These are phyloP conservation scores for Drosophila mojavensis DNA, from an alignment of 1,140 invertebrate species.

Conservation along the genomic window DNA sequence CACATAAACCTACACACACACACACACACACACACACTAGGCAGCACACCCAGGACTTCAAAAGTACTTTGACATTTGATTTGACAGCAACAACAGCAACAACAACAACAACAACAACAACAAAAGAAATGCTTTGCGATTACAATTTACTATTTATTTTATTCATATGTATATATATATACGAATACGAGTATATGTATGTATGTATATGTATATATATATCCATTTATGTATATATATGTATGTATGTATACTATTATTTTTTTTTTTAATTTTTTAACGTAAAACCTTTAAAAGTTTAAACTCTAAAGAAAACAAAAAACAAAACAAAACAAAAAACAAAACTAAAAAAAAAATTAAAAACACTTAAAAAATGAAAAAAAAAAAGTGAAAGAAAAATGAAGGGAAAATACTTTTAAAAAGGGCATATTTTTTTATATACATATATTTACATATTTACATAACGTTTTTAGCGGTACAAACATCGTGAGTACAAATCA, in stretches of 20 bases:
- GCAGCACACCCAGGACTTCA: conserved; percentile 48
- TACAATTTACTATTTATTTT: conserved; percentile 55
- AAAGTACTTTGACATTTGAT: conserved; percentile 68
- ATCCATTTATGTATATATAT: conserved; percentile 16
- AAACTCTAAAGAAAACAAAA: conserved; percentile 19
- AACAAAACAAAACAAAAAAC: conserved; percentile 8
- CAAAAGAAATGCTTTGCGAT: conserved; percentile 54
- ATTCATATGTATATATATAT: conserved; percentile 15
- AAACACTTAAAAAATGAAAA: conserved; percentile 23
- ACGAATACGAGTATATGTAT: not conserved
- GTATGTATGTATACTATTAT: conserved; percentile 25
- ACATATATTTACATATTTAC: conserved; percentile 76
- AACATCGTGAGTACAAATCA: conserved; percentile 76
- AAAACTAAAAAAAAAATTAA: not conserved
- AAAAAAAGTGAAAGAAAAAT: conserved; percentile 19
- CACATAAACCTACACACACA: conserved; percentile 28
- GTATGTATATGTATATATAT: conserved; percentile 30
- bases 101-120: conserved; percentile 22
- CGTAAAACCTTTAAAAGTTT: conserved; percentile 44
- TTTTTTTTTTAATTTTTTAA: conserved; percentile 57
- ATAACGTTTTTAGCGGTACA: conserved; percentile 77
- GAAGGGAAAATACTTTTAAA: conserved; percentile 60
- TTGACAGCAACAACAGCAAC: conserved; percentile 43
- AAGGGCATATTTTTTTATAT: conserved; percentile 74
- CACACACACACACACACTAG: conserved; percentile 36